Evolutionary conservation across 1,140 invertebrate genomes (phyloP), one percentile per base, ranked within the genome.

Genomic region (Sitobion miscanthi): DNA sequence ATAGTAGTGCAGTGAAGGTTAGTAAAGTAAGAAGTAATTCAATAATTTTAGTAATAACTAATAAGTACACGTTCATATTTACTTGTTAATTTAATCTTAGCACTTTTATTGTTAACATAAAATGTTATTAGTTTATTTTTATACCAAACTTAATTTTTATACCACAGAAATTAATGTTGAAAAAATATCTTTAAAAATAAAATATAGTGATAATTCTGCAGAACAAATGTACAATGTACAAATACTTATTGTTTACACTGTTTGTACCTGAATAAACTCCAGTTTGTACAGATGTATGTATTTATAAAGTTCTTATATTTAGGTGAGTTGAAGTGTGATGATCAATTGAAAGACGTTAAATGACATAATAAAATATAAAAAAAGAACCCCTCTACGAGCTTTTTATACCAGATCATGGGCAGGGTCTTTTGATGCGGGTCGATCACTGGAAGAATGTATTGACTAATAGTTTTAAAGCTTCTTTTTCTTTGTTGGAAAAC

Each of bases 391-490:
- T 77, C 30, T 77, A 77, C 62, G 30, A 69, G 62, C n/a, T 77
- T 77, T 77, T 77, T 77, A n/a, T 77, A 77, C n/a, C 62, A n/a
- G 23, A 77, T 77, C 14, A 30, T 77, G 62, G 62, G 62, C 62
- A 77, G 57, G 57, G 62, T 77, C 62, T 77, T 77, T 77, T 77
- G 62, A 77, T 77, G 62, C 30, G 30, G 62, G 62, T 77, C 62
- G 14, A 77, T 77, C 62, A 77, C 30, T 77, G 62, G 62, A 77
- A 77, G n/a, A 77, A 77, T 77, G 14, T 77, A 77, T 77, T 35
- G 62, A 77, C 62, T 77, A 77, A n/a, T 77, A 77, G 62, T 77
- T 77, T n/a, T 77, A 77, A 77, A 77, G 62, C 62, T 77, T 77
- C 62, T 77, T 77, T 77, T 77, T n/a, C 62, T 77, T 77, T 77